Conservation (phyloP, 2,888 invertebrate genomes). For the Erynnis tages region DNA sequence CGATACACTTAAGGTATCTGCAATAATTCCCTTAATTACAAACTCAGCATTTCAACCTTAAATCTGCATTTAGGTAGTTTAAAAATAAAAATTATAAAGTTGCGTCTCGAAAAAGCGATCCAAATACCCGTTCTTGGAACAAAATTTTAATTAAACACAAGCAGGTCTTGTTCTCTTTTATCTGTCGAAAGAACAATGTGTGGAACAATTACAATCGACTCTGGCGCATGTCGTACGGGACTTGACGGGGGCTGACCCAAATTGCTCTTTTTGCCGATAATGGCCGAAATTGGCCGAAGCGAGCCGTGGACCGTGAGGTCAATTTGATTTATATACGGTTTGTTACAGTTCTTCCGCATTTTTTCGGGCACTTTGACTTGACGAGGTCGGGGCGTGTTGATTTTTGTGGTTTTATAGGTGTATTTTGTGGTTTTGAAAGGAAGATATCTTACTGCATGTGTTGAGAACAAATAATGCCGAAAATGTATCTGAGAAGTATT, state of each 20-base stretch:
- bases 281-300: constrained; percentile 74
- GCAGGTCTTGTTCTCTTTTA: constrained; percentile 56
- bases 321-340: constrained; percentile 75
- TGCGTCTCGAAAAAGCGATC: constrained; percentile 37
- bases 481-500: too few relatives aligned
- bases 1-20: too few relatives aligned
- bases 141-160: constrained; percentile 72
- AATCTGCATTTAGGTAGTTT: not conserved
- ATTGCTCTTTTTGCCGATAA: constrained; percentile 71
- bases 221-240: constrained; percentile 40
- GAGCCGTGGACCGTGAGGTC: constrained; percentile 64
- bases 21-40: too few relatives aligned
- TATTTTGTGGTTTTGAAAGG: too few relatives aligned
- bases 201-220: constrained; percentile 62
- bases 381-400: too few relatives aligned
- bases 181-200: constrained; percentile 67
- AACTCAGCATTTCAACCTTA: too few relatives aligned
- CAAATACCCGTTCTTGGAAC: constrained; percentile 44
- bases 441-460: too few relatives aligned
- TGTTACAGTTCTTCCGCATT: constrained; percentile 66
- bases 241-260: constrained; percentile 57
- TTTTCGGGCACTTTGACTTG: too few relatives aligned
- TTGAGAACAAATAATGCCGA: too few relatives aligned
- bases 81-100: constrained; percentile 39
- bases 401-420: too few relatives aligned